Conservation (phyloP, 2,888 invertebrate genomes). For the Heliconius ismenius region DNA sequence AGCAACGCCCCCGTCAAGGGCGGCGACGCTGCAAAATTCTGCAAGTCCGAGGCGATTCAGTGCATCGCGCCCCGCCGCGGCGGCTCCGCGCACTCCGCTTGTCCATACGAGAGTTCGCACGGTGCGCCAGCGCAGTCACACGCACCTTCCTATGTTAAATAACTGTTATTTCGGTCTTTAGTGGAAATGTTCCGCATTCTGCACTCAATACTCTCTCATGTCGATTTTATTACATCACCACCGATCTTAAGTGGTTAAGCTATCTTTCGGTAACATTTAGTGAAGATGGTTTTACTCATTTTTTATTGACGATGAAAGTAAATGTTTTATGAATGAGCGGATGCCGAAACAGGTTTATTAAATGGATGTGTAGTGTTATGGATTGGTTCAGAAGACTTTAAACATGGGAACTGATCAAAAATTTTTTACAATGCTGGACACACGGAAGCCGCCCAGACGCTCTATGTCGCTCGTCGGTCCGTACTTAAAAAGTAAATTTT, state of each 20-base stretch:
- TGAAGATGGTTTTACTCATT: slow-evolving; percentile 58
- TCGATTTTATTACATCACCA: slow-evolving; percentile 47
- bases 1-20: slow-evolving; percentile 83
- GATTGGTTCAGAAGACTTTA: slow-evolving; percentile 65
- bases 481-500: slow-evolving; percentile 49
- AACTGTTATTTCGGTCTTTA: slow-evolving; percentile 79
- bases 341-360: slow-evolving; percentile 66
- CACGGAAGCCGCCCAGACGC: slow-evolving; percentile 71
- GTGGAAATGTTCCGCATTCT: slow-evolving; percentile 79
- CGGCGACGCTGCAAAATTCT: slow-evolving; percentile 81
- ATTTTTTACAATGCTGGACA: slow-evolving; percentile 71
- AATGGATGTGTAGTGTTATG: slow-evolving; percentile 74
- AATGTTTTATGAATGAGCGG: slow-evolving; percentile 67
- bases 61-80: slow-evolving; percentile 81
- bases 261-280: slow-evolving; percentile 55
- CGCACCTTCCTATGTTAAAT: slow-evolving; percentile 73
- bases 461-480: slow-evolving; percentile 74
- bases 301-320: slow-evolving; percentile 66
- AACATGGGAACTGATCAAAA: slow-evolving; percentile 56
- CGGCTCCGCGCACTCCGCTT: slow-evolving; percentile 75
- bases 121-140: slow-evolving; percentile 59
- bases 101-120: slow-evolving; percentile 51
- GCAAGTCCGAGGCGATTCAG: slow-evolving; percentile 79
- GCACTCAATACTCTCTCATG: slow-evolving; percentile 63
- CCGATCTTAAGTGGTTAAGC: slow-evolving; percentile 52